Evolutionary conservation across 2,113 vertebrate genomes (phyloP), one percentile per base, ranked within the genome.

Genomic region (Corythaeola cristata): DNA sequence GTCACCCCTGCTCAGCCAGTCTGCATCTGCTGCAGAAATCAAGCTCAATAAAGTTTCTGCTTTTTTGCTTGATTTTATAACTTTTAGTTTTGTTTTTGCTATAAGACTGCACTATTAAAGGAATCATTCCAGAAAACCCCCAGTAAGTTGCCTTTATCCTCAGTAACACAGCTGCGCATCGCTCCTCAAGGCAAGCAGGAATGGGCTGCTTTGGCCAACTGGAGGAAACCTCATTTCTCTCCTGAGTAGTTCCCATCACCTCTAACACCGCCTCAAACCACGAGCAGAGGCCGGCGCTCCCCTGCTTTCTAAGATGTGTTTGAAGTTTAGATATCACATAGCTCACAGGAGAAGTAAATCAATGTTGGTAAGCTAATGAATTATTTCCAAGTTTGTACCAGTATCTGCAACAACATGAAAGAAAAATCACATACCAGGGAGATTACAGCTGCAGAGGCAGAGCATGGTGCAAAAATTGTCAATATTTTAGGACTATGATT

Each of bases 391-490:
- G 84, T 97, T 96, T 92, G 95, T 92, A 98, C 91, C 64, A 82
- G 85, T 97, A 97, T 93, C 96, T 93, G 91, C 97, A 96, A 90
- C 88, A 93, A 98, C 97, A 98, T 98, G 97, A 98, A 98, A 98
- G 98, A 81, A 93, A 95, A 98, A 97, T 97, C 97, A 78, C 97
- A 96, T 92, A 93, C 90, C 93, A 96, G 26, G 97, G 91, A 59
- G 92, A 98, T 93, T 97, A 97, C 96, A 97, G 97, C 88, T 44
- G 67, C 88, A 35, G 33, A 95, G 93, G 97, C 89, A 94, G 90
- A 67, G 67, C 28, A 21, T 18, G 92, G 88, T 37, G 76, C 72
- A 73, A 33, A 28, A 30, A 26, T 9, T 60, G 91, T 67, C 92
- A 80, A 96, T 96, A 96, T 80, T 85, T 78, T 45, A 83, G 90